A percentile compares a stretch with the other conserved stretches of the same genome.
These are phyloP conservation scores for Arbacia lixula DNA, from an alignment of 53 echinoderm and acorn worm species.

Conservation along the genomic window DNA sequence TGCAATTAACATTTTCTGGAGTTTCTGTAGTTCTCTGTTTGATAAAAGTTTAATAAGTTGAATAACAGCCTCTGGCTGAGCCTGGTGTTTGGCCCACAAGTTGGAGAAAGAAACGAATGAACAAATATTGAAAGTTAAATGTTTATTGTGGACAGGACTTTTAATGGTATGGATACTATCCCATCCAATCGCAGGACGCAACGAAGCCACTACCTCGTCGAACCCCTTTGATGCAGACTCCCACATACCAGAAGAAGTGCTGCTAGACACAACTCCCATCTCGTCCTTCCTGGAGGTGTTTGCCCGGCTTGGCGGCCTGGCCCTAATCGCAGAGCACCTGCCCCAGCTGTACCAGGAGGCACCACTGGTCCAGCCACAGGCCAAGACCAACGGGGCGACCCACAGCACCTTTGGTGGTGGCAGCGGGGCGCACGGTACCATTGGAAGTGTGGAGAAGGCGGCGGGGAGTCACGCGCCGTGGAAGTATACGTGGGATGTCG, in stretches of 20 bases:
- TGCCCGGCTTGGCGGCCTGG: conserved; percentile 95
- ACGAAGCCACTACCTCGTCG: conserved; percentile 2
- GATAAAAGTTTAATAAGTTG: no score
- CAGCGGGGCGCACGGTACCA: conserved; percentile 23
- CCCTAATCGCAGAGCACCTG: conserved; percentile 97
- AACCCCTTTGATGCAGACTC: conserved; percentile 31
- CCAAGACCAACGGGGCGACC: background rate
- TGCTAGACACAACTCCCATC: conserved; percentile 79
- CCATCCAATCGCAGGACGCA: no score
- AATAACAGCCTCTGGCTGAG: no score
- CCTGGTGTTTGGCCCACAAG: no score
- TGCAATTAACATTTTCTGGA: no score
- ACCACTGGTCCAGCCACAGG: conserved; percentile 8
- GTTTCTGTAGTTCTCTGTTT: no score
- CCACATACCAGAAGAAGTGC: conserved; percentile 59
- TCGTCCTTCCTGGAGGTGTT: conserved; percentile 97
- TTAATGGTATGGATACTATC: no score
- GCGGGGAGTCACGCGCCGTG: conserved; percentile 51
- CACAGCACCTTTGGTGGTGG: conserved; percentile 16
- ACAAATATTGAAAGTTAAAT: no score
- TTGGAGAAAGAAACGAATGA: no score
- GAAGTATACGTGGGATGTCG: conserved; percentile 44
- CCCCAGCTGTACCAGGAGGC: conserved; percentile 68
- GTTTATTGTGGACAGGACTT: no score
- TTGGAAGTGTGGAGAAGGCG: conserved; percentile 55